phyloP scores from a whole-genome alignment of 2,797 vertebrate genomes.

The Rallus crepitans region DNA sequence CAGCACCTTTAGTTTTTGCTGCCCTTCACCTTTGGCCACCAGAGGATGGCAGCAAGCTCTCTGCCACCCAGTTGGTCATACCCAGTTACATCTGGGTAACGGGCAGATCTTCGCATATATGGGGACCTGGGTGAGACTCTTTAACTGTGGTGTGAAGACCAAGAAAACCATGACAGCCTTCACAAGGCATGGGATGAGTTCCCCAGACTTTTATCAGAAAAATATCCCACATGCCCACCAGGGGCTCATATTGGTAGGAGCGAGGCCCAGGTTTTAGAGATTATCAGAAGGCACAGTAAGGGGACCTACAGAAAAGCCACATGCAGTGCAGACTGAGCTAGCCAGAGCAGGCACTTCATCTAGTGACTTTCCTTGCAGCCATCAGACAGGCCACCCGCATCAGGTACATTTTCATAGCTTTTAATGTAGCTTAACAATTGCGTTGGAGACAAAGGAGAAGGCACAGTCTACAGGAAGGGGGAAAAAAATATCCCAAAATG shows the following conservation, averaged over 20 bases:
- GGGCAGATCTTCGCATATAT: background rate
- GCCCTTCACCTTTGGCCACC: background rate
- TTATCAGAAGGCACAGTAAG: background rate
- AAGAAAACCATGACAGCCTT: background rate
- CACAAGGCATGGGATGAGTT: background rate
- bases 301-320: background rate
- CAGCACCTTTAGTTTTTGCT: background rate
- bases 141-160: background rate
- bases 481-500: conserved; percentile 76
- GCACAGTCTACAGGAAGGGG: conserved; percentile 60
- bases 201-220: background rate
- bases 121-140: background rate
- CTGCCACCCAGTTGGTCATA: background rate
- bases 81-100: background rate
- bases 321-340: background rate
- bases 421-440: background rate
- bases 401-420: background rate
- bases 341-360: background rate
- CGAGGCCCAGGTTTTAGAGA: background rate
- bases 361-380: background rate
- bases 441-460: conserved; percentile 45
- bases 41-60: background rate
- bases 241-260: background rate
- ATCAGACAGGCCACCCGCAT: background rate
- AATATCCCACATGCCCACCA: accelerated